Percentiles rank a stretch among this genome's conserved stretches.
Conservation (phyloP, 2,888 invertebrate genomes). For the Lumbricus terrestris region DNA sequence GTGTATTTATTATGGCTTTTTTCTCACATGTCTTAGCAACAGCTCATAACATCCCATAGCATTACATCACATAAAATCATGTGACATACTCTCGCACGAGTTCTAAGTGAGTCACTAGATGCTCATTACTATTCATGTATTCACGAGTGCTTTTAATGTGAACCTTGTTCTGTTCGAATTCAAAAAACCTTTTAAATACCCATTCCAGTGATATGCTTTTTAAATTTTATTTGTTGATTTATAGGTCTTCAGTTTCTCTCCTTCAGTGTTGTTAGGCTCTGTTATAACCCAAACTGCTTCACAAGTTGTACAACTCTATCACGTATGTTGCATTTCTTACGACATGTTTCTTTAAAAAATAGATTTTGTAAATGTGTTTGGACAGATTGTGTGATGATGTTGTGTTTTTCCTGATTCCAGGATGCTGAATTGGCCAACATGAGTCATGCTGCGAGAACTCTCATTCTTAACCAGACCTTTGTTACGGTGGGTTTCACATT, state of each 20-base stretch:
- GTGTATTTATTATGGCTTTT: too few species aligned
- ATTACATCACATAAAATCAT: too few species aligned
- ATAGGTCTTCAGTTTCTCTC: not conserved
- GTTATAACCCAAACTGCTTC: not conserved
- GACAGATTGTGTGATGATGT: not conserved
- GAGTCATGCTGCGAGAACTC: slow-evolving; percentile 59
- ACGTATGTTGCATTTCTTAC: not conserved
- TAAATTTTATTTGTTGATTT: not conserved
- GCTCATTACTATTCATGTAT: too few species aligned
- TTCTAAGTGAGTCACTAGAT: too few species aligned
- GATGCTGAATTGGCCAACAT: slow-evolving; percentile 61
- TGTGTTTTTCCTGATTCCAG: slow-evolving; percentile 37
- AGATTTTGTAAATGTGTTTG: not conserved
- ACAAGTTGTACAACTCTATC: not conserved
- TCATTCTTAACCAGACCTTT: slow-evolving; percentile 62
- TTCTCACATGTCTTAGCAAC: too few species aligned
- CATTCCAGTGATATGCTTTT: not conserved
- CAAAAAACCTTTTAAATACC: too few species aligned
- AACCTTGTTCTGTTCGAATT: too few species aligned
- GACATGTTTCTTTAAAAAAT: too few species aligned
- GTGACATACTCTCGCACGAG: too few species aligned
- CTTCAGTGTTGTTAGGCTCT: not conserved
- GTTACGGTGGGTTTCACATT: slow-evolving; percentile 54
- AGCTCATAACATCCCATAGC: too few species aligned
- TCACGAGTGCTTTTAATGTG: too few species aligned